These are phyloP conservation scores for Rotaria macrura DNA, from an alignment of 2,888 invertebrate species.

Conservation along the genomic window DNA sequence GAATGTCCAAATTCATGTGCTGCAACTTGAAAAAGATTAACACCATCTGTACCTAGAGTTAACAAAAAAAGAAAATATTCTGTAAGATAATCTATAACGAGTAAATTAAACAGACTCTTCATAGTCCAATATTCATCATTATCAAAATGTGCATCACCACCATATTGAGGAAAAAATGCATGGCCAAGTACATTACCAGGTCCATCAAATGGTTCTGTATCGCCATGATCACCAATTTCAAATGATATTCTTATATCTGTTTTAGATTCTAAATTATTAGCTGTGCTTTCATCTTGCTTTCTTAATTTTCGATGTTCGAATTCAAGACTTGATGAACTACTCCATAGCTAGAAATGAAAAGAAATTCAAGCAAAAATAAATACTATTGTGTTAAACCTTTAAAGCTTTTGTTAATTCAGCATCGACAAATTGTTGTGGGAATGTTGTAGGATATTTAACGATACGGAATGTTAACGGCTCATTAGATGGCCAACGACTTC, in stretches of 20 bases:
- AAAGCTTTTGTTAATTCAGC: conserved; percentile 10
- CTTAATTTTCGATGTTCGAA: conserved; percentile 1
- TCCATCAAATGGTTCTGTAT: conserved; percentile 13
- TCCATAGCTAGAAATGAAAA: neutral
- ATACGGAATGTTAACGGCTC: neutral
- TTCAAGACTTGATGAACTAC: neutral
- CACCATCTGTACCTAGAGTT: conserved; percentile 38
- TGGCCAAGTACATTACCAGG: conserved; percentile 1
- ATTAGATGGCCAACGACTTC: conserved; percentile 15
- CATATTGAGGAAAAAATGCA: conserved; percentile 19
- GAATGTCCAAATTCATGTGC: conserved; percentile 49
- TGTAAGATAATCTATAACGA: neutral
- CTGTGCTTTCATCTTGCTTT: neutral
- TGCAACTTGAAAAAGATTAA: conserved; percentile 39
- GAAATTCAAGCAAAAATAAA: neutral
- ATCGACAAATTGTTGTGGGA: conserved; percentile 14
- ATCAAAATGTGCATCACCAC: conserved; percentile 18
- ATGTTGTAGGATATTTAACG: conserved; percentile 1
- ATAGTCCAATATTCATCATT: conserved; percentile 16
- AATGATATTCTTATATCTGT: conserved; percentile 14
- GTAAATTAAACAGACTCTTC: neutral
- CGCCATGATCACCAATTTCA: conserved; percentile 20
- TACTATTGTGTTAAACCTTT: neutral
- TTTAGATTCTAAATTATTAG: neutral
- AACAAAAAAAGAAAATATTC: neutral